Conservation (phyloP, 2,113 vertebrate species). For the Ardeotis arabs region DNA sequence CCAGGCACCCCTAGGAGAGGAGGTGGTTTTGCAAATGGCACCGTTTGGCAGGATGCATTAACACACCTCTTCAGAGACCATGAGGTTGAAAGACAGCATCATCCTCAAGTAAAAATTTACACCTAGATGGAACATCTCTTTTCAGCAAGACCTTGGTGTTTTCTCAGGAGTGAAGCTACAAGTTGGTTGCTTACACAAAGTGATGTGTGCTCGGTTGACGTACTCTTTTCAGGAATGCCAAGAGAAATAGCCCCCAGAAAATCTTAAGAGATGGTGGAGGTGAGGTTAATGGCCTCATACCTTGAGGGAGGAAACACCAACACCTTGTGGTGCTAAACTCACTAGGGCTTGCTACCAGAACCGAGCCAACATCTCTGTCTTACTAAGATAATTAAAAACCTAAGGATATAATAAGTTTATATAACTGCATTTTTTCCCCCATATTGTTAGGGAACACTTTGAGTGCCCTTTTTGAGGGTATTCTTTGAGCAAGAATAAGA, state of each 20-base stretch:
- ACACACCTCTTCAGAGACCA: neutral
- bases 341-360: neutral
- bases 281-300: fast-evolving
- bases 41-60: neutral
- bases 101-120: neutral
- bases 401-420: neutral
- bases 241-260: neutral
- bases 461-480: neutral
- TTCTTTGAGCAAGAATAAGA: neutral
- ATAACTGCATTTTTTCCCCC: fast-evolving
- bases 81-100: neutral
- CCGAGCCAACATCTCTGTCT: neutral
- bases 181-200: neutral
- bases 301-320: neutral
- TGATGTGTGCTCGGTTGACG: fast-evolving
- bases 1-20: neutral
- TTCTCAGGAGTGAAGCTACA: neutral
- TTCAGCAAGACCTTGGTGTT: neutral
- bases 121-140: too few species aligned
- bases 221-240: neutral
- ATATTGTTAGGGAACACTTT: neutral
- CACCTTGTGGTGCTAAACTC: neutral
- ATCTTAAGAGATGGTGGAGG: neutral
- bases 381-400: neutral
- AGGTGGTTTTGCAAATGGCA: neutral